Percentiles rank a stretch among this genome's conserved stretches.
These are phyloP conservation scores for Eremophila alpestris DNA, from an alignment of 2,797 vertebrate genomes.

Conservation along the genomic window DNA sequence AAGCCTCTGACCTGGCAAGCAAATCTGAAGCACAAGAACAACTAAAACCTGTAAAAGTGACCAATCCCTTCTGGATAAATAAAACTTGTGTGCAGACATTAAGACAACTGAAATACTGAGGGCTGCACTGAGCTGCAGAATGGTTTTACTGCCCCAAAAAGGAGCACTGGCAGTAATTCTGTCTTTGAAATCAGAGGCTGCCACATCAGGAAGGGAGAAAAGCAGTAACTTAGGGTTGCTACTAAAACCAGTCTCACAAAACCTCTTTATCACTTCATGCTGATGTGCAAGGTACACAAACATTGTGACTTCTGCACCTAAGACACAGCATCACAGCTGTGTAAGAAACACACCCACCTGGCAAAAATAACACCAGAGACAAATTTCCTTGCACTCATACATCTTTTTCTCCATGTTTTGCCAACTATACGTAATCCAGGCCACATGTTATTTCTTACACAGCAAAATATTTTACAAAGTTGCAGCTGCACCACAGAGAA, in stretches of 20 bases:
- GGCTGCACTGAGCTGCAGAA: neutral
- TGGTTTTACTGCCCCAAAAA: neutral
- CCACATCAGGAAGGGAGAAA: neutral
- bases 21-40: neutral
- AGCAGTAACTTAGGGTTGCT: neutral
- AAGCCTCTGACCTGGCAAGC: neutral
- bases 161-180: neutral
- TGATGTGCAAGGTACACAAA: neutral
- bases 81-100: neutral
- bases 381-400: neutral
- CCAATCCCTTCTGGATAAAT: neutral
- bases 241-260: neutral
- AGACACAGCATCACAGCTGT: neutral
- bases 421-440: neutral
- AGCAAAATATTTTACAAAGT: neutral
- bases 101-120: neutral
- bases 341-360: rapidly evolving
- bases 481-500: neutral
- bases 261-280: rapidly evolving
- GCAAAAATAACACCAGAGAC: neutral
- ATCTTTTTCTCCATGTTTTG: neutral
- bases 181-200: neutral
- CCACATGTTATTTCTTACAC: rapidly evolving
- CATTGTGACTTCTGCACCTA: neutral
- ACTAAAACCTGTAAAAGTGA: neutral